Evolutionary conservation across 1,140 invertebrate species (phyloP), one percentile per base, ranked within the genome.

Genomic region (Holcopasites calliopsidis): DNA sequence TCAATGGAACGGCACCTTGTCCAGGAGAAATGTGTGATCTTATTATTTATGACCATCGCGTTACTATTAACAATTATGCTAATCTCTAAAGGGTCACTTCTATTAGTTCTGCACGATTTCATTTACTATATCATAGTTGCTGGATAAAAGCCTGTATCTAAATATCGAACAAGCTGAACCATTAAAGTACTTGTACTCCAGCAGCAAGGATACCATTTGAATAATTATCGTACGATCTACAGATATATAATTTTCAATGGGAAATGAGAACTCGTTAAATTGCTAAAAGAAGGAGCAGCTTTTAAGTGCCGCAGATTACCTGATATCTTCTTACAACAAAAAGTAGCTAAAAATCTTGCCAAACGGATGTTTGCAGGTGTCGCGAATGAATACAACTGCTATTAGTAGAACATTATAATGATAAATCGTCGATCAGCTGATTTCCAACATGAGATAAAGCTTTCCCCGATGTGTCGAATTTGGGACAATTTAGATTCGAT

Each of bases 401-500:
- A 38, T 11, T 2, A n/a, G 33, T 38, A 7, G 6, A 54, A 28
- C 21, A 28, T 8, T 10, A 11, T 11, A 11, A 7, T n/a, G 23
- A 68, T 68, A 38, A 54, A 54, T 54, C 23, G 28, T 35, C 21
- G 33, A 49, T 49, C 28, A 13, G 11, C 18, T 26, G 33, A 40
- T 11, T 11, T 7, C 21, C 57, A 21, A 0, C 6, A 28, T 42
- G 23, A 28, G 49, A 50, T 23, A 50, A 21, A 2, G n/a, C n/a
- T n/a, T n/a, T n/a, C n/a, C n/a, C n/a, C n/a, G 33, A 26, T 54
- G 23, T 49, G 33, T 52, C 64, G 16, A 66, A 26, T 18, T 54
- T 52, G 18, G 38, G 28, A 4, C 21, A 66, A 38, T 66, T 66
- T 52, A 52, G 21, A 40, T 66, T 49, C 52, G 62, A 4, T 23